Percentiles rank a stretch among this genome's conserved stretches.
Evolutionary conservation across 2,888 invertebrate genomes (phyloP).

Genomic region (Netelia inedita): DNA sequence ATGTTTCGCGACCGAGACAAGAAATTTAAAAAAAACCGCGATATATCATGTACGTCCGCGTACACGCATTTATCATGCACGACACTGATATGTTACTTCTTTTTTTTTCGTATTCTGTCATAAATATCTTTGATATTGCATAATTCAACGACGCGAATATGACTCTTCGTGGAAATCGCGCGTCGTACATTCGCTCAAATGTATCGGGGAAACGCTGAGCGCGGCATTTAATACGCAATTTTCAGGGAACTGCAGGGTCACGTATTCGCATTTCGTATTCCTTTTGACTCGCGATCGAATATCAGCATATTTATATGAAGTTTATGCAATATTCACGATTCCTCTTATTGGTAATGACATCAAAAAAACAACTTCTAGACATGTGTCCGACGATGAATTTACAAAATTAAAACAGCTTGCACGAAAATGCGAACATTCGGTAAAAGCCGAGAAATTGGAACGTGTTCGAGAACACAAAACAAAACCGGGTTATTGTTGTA

Average conservation of each 20-base stretch:
- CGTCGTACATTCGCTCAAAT: slow-evolving; percentile 39
- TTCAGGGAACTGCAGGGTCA: neutral
- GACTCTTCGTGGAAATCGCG: slow-evolving; percentile 27
- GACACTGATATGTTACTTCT: slow-evolving; percentile 20
- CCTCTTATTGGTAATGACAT: neutral
- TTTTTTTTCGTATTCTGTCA: slow-evolving; percentile 40
- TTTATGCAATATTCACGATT: slow-evolving; percentile 21
- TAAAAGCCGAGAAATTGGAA: no score
- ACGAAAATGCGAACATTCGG: no score
- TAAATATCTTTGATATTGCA: slow-evolving; percentile 40
- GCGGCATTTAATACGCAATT: slow-evolving; percentile 2
- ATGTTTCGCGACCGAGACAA: slow-evolving; percentile 10
- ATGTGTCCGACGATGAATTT: neutral
- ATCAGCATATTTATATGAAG: slow-evolving; percentile 5
- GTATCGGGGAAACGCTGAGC: slow-evolving; percentile 18
- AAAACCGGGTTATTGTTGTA: no score
- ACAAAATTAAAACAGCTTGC: neutral
- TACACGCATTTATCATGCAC: slow-evolving; percentile 35
- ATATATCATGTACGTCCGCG: slow-evolving; percentile 32
- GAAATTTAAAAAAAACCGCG: neutral
- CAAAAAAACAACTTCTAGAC: slow-evolving; percentile 2
- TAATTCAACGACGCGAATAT: slow-evolving; percentile 28
- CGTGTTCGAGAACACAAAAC: no score
- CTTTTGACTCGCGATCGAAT: slow-evolving; percentile 4
- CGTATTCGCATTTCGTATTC: slow-evolving; percentile 14